These are phyloP conservation scores for Clinocottus analis DNA, from an alignment of 2,113 vertebrate species.

Conservation along the genomic window DNA sequence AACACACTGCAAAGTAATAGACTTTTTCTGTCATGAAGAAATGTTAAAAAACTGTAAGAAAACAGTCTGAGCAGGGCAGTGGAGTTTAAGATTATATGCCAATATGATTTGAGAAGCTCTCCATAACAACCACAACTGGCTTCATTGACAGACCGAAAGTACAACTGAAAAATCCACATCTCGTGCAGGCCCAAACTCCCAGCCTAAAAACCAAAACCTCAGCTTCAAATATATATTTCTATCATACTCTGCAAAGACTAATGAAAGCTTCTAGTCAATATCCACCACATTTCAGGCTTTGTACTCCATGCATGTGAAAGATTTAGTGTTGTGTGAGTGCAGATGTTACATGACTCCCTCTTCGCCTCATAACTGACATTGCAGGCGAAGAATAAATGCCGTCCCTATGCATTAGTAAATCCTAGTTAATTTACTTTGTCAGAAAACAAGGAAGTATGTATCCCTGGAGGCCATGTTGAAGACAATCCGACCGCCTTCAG, in stretches of 20 bases:
- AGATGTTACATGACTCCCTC: slow-evolving; percentile 26
- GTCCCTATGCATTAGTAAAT: slow-evolving; percentile 75
- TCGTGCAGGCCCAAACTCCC: neutral
- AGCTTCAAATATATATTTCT: neutral
- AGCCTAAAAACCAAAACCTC: neutral
- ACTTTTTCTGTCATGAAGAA: slow-evolving; percentile 73
- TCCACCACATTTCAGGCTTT: slow-evolving; percentile 14
- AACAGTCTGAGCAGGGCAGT: slow-evolving; percentile 80
- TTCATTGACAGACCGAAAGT: slow-evolving; percentile 45
- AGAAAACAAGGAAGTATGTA: slow-evolving; percentile 77
- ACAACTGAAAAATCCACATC: slow-evolving; percentile 29
- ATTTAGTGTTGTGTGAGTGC: slow-evolving; percentile 14
- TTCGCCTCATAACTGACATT: slow-evolving; percentile 19
- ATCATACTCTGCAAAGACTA: slow-evolving; percentile 18
- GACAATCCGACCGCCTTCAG: slow-evolving; percentile 74
- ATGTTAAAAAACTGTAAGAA: slow-evolving; percentile 68
- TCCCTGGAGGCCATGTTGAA: slow-evolving; percentile 76
- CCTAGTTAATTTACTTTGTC: slow-evolving; percentile 81
- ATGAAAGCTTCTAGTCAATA: neutral
- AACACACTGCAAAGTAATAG: slow-evolving; percentile 63
- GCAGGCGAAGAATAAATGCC: slow-evolving; percentile 57
- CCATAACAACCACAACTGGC: slow-evolving; percentile 45
- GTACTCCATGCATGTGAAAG: slow-evolving; percentile 10
- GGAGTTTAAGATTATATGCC: slow-evolving; percentile 75
- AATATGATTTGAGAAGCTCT: slow-evolving; percentile 72